These are phyloP conservation scores for Drosophila neonasuta DNA, from an alignment of 2,888 invertebrate species.

Conservation along the genomic window DNA sequence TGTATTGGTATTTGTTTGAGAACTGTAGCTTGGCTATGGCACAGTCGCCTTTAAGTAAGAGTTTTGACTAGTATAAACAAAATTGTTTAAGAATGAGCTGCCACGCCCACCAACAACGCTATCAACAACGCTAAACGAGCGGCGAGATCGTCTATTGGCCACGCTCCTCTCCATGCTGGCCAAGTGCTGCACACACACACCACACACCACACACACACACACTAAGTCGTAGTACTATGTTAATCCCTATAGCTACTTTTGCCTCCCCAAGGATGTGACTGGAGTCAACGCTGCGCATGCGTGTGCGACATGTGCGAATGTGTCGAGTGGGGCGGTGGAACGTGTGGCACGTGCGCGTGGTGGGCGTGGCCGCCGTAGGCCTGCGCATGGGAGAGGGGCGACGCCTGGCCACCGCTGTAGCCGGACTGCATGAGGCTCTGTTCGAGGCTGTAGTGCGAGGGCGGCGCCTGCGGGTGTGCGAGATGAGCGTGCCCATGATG, in stretches of 20 bases:
- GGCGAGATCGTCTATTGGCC: slow-evolving; percentile 71
- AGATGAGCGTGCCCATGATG: slow-evolving; percentile 88
- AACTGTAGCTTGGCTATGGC: slow-evolving; percentile 69
- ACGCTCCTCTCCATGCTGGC: slow-evolving; percentile 11
- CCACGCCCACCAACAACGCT: slow-evolving; percentile 42
- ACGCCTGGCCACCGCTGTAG: slow-evolving; percentile 84
- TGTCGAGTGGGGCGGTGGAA: slow-evolving; percentile 83
- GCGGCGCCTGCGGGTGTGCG: slow-evolving; percentile 85
- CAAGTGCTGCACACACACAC: slow-evolving; percentile 15
- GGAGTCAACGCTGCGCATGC: slow-evolving; percentile 90
- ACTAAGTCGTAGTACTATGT: slow-evolving; percentile 1
- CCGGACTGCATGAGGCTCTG: slow-evolving; percentile 89
- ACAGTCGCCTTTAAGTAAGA: slow-evolving; percentile 71
- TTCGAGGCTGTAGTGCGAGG: slow-evolving; percentile 86
- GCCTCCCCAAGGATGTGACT: not conserved
- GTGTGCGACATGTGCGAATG: slow-evolving; percentile 86
- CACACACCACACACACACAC: slow-evolving; percentile 12
- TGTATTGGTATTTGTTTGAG: slow-evolving; percentile 39
- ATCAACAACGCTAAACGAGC: slow-evolving; percentile 63
- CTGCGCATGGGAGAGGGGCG: slow-evolving; percentile 85
- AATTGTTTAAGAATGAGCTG: slow-evolving; percentile 48
- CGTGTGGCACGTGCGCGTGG: slow-evolving; percentile 88
- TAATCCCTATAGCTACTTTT: not conserved
- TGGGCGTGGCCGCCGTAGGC: slow-evolving; percentile 82
- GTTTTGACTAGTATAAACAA: slow-evolving; percentile 70